phyloP scores from a whole-genome alignment of 1,140 invertebrate species.

The Parapsyche elsis region DNA sequence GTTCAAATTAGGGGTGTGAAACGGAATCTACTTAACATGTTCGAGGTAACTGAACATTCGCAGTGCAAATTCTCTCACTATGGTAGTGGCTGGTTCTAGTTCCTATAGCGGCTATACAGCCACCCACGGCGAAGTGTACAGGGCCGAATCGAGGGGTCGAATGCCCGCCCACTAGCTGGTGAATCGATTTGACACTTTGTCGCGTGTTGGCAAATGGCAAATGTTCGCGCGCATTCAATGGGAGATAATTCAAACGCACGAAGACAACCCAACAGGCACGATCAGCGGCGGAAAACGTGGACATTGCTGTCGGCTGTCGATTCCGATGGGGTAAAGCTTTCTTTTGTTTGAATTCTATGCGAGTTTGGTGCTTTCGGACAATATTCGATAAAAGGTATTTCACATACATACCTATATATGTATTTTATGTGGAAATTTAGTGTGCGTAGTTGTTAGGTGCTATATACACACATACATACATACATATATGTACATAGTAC shows the following conservation, averaged over 20 bases:
- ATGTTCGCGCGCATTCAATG: slow-evolving; percentile 33
- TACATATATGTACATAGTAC: no score
- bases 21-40: no score
- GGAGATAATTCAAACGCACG: slow-evolving; percentile 38
- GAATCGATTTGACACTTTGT: slow-evolving; percentile 39
- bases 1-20: no score
- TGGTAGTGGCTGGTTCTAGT: neutral
- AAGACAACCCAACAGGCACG: slow-evolving; percentile 4
- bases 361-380: no score
- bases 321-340: neutral
- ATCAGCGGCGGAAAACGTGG: neutral
- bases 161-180: slow-evolving; percentile 12
- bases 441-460: no score
- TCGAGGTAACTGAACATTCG: neutral
- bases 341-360: neutral
- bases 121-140: slow-evolving; percentile 24
- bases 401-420: no score
- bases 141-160: neutral
- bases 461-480: no score
- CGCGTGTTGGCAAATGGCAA: slow-evolving; percentile 35
- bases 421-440: no score
- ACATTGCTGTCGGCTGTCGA: neutral
- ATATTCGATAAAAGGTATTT: no score
- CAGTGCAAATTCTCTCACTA: neutral
- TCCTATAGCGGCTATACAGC: neutral